Percentiles rank a stretch among this genome's conserved stretches.
Evolutionary conservation across 2,797 vertebrate genomes (phyloP).

Genomic region (Diglossa cyanea): DNA sequence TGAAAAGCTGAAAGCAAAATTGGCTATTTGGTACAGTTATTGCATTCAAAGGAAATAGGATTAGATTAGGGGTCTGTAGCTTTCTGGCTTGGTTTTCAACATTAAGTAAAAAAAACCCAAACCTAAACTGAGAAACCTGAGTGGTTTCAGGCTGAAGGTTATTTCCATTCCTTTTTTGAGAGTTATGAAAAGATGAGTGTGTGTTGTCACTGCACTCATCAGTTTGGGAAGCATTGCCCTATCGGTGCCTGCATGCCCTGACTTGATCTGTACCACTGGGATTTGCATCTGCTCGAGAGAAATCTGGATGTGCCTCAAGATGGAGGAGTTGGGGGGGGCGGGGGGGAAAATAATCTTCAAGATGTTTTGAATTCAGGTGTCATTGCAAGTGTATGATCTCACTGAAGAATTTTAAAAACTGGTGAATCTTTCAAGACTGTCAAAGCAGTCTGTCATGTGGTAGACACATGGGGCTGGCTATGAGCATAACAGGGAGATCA

Average conservation of each 20-base stretch:
- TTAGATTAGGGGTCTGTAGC: not conserved
- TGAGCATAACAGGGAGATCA: not conserved
- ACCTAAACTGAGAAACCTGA: not conserved
- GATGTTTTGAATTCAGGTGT: not conserved
- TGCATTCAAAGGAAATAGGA: not conserved
- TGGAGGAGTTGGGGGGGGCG: not conserved
- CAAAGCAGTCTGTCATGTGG: not conserved
- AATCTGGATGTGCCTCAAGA: not conserved
- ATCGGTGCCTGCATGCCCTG: not conserved
- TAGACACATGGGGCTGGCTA: not conserved
- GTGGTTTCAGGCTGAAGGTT: not conserved
- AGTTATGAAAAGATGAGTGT: not conserved
- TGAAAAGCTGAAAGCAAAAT: not conserved
- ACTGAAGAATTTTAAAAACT: not conserved
- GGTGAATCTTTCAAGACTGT: not conserved
- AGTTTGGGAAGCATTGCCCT: not conserved
- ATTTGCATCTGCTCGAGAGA: not conserved
- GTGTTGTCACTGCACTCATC: not conserved
- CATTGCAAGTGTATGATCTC: not conserved
- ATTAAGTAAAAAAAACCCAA: not conserved
- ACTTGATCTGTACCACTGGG: not conserved
- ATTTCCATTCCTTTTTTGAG: not conserved
- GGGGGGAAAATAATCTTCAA: not conserved
- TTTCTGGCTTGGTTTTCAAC: not conserved
- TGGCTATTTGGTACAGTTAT: not conserved